Percentiles rank a stretch among this genome's conserved stretches.
Conservation (phyloP, 2,888 invertebrate species). For the Arge pagana region DNA sequence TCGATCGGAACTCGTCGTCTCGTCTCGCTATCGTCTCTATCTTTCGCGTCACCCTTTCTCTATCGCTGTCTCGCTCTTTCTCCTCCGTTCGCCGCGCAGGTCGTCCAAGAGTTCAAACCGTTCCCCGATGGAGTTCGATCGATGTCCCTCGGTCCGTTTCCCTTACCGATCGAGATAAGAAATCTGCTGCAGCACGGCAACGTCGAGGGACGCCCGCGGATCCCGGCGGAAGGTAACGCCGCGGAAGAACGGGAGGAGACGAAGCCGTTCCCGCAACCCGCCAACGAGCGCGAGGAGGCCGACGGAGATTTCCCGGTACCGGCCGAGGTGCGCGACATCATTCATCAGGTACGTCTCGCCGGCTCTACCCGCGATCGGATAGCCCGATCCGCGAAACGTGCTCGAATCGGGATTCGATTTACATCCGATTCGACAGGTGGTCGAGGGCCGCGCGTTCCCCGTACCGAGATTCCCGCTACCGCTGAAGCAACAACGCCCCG, state of each 20-base stretch:
- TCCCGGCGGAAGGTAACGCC: slow-evolving; percentile 36
- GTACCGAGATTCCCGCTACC: slow-evolving; percentile 44
- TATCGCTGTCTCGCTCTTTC: too few species aligned
- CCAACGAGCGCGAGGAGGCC: slow-evolving; percentile 46
- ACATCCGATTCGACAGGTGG: too few species aligned
- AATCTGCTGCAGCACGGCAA: slow-evolving; percentile 51
- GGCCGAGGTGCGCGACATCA: slow-evolving; percentile 47
- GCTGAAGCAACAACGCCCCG: slow-evolving; percentile 38
- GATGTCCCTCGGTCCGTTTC: slow-evolving; percentile 45
- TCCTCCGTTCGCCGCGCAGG: background rate
- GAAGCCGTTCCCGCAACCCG: slow-evolving; percentile 44
- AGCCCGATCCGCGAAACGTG: too few species aligned
- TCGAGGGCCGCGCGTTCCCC: slow-evolving; percentile 50
- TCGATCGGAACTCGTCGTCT: too few species aligned
- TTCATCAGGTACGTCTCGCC: slow-evolving; percentile 43
- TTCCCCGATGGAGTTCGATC: slow-evolving; percentile 48
- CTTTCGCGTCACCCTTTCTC: too few species aligned
- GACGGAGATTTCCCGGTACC: slow-evolving; percentile 48
- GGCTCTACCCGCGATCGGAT: too few species aligned
- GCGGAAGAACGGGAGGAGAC: slow-evolving; percentile 44
- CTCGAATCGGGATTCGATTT: too few species aligned
- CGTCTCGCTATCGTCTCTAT: too few species aligned
- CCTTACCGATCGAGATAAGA: slow-evolving; percentile 48
- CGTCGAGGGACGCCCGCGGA: slow-evolving; percentile 45
- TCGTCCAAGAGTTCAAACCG: slow-evolving; percentile 48